phyloP scores from a whole-genome alignment of 2,113 vertebrate genomes.

The Nestor notabilis region DNA sequence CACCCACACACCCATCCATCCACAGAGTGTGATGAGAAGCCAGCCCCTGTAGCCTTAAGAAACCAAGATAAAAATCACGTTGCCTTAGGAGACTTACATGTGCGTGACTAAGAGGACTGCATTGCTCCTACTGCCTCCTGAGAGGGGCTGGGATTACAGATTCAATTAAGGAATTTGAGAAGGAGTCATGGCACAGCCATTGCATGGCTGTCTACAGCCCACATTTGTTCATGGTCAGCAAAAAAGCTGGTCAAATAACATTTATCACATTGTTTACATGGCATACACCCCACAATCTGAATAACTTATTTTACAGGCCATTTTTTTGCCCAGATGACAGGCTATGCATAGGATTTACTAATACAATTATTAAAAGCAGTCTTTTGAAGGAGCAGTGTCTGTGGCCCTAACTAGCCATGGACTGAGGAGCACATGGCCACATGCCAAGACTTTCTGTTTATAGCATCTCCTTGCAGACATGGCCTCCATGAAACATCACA shows the following conservation, averaged over 20 bases:
- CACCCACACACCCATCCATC: rapidly evolving
- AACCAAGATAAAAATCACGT: neutral
- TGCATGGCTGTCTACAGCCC: neutral
- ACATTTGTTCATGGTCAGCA: neutral
- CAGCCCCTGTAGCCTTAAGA: neutral
- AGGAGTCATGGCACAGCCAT: neutral
- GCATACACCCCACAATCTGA: neutral
- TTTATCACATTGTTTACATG: neutral
- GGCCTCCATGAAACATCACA: neutral
- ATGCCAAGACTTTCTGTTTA: neutral
- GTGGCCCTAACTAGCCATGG: neutral
- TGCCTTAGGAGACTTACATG: neutral
- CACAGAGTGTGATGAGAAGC: neutral
- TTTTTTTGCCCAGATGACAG: neutral
- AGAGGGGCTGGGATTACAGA: neutral
- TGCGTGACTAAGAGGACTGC: neutral
- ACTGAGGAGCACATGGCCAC: rapidly evolving
- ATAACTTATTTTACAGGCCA: neutral
- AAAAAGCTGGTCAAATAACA: neutral
- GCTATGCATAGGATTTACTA: neutral
- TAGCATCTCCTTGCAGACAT: neutral
- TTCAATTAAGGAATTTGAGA: neutral
- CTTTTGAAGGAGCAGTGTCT: neutral
- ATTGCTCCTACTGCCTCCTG: neutral
- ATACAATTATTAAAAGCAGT: neutral